A percentile compares a stretch with the other conserved stretches of the same genome.
These are phyloP conservation scores for Grallaria varia DNA, from an alignment of 2,113 vertebrate species.

Conservation along the genomic window DNA sequence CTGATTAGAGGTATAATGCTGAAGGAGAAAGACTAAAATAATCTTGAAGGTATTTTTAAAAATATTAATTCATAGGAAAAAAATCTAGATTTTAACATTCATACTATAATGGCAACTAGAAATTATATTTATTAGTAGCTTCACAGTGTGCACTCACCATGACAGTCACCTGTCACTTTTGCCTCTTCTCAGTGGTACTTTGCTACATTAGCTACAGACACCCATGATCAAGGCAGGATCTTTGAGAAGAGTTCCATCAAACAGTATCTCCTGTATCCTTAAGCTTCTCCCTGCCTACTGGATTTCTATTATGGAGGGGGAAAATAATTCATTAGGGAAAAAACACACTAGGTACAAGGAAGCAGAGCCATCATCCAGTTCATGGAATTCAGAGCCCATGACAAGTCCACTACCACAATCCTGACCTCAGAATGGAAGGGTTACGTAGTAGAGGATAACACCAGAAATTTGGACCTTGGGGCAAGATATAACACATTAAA, in stretches of 20 bases:
- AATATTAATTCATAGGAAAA: conserved; percentile 26
- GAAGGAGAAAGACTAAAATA: conserved; percentile 25
- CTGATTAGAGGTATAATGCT: conserved; percentile 1
- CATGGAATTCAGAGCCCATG: background rate
- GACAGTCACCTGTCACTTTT: conserved; percentile 32
- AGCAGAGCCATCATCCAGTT: background rate
- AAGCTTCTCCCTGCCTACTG: conserved; percentile 32
- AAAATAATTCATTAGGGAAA: conserved; percentile 49
- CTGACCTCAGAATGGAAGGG: background rate
- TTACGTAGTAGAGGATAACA: background rate
- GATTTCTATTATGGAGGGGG: conserved; percentile 38
- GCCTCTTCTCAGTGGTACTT: background rate
- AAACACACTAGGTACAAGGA: conserved; percentile 13
- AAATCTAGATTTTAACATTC: conserved; percentile 46
- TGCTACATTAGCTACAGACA: conserved; percentile 51
- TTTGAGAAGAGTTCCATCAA: conserved; percentile 62
- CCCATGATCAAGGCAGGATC: conserved; percentile 45
- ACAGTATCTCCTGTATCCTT: conserved; percentile 56
- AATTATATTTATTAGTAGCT: conserved; percentile 64
- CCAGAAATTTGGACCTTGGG: background rate
- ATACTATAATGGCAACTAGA: conserved; percentile 18
- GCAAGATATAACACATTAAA: background rate
- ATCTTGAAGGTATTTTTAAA: conserved; percentile 38
- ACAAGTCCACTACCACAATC: background rate
- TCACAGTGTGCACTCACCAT: background rate